Conservation (phyloP, 2,888 invertebrate genomes). For the Ophion ventricosus region DNA sequence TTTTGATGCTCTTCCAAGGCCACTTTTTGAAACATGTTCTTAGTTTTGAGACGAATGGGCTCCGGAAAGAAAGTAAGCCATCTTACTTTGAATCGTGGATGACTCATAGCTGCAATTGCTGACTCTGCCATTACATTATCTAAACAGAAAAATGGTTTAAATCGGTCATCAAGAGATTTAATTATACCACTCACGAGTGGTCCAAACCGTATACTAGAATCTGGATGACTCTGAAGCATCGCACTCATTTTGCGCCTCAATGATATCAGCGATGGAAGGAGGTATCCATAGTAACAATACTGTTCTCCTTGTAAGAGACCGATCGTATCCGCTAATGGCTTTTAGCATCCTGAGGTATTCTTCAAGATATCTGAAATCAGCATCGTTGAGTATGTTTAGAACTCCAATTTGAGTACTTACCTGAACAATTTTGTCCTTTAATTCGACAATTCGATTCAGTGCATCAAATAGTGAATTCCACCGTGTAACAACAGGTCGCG, state of each 20-base stretch:
- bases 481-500: slow-evolving; percentile 18
- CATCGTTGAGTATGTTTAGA: slow-evolving; percentile 26
- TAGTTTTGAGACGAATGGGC: not conserved
- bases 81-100: slow-evolving; percentile 21
- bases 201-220: slow-evolving; percentile 17
- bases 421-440: slow-evolving; percentile 8
- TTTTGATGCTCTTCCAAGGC: not conserved
- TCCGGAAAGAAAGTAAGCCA: slow-evolving; percentile 28
- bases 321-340: slow-evolving; percentile 46
- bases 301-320: slow-evolving; percentile 48
- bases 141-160: slow-evolving; percentile 4
- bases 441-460: slow-evolving; percentile 21
- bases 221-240: slow-evolving; percentile 12
- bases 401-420: slow-evolving; percentile 23
- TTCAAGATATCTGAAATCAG: slow-evolving; percentile 42
- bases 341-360: slow-evolving; percentile 39
- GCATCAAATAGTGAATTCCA: slow-evolving; percentile 43
- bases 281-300: slow-evolving; percentile 41
- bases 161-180: not conserved
- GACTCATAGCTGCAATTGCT: slow-evolving; percentile 30
- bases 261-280: slow-evolving; percentile 55
- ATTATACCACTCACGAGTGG: not conserved
- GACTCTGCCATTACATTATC: slow-evolving; percentile 13
- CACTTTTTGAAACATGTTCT: not conserved
- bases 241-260: slow-evolving; percentile 46